phyloP scores from a whole-genome alignment of 2,113 vertebrate genomes.

The Emberiza fucata region DNA sequence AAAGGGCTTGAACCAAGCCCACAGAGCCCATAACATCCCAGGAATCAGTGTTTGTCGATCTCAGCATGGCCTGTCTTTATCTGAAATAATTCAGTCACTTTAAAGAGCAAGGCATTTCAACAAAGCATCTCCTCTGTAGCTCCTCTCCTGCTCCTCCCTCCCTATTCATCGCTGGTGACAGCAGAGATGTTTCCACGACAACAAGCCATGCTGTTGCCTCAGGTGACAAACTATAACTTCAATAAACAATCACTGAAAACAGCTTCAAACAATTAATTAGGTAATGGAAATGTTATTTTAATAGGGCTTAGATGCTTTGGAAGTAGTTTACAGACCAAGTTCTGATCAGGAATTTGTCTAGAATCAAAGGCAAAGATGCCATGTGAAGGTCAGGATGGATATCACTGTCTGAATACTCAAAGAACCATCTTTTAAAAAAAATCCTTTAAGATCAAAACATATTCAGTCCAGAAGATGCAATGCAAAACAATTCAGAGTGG shows the following conservation, averaged over 20 bases:
- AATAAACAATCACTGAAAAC: constrained; percentile 40
- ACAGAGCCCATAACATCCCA: not conserved
- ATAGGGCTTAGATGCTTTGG: constrained; percentile 6
- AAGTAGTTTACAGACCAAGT: not conserved
- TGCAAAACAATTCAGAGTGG: not conserved
- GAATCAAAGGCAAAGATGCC: not conserved
- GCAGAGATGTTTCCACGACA: constrained; percentile 57
- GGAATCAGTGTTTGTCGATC: not conserved
- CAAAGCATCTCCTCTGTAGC: not conserved
- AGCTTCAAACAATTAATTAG: constrained; percentile 45
- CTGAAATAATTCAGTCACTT: constrained; percentile 3
- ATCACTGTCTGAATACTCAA: not conserved
- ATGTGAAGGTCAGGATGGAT: not conserved
- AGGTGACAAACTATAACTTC: constrained; percentile 53
- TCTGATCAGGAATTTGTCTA: not conserved
- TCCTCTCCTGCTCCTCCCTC: not conserved
- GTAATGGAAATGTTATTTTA: constrained; percentile 45
- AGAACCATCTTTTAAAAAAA: not conserved
- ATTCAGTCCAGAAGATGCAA: not conserved
- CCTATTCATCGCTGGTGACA: not conserved
- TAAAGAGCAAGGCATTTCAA: not conserved
- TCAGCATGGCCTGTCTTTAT: not conserved
- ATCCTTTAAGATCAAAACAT: not conserved
- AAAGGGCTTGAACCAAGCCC: not conserved
- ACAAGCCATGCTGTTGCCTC: constrained; percentile 37